Conservation (phyloP, 2,797 vertebrate species). For the Catamblyrhynchus diadema region DNA sequence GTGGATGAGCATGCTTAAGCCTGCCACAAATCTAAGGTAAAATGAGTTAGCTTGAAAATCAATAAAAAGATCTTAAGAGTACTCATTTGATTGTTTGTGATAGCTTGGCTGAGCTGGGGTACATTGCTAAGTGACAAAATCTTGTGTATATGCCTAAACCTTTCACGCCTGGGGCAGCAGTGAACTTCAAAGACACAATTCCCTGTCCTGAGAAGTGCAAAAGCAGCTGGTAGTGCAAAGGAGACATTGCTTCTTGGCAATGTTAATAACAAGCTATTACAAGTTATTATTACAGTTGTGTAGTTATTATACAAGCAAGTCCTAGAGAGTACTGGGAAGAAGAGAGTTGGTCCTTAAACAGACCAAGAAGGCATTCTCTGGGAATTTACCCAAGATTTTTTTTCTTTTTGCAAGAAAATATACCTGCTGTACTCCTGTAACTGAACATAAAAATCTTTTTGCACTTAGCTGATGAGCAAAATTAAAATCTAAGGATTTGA, state of each 20-base stretch:
- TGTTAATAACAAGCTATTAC: neutral
- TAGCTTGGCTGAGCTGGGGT: neutral
- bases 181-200: neutral
- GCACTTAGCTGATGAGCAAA: neutral
- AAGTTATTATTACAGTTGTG: neutral
- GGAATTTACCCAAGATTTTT: neutral
- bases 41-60: slow-evolving; percentile 35
- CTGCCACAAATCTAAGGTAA: slow-evolving; percentile 37
- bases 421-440: neutral
- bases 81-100: neutral
- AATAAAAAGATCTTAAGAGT: slow-evolving; percentile 24
- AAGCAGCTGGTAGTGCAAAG: rapidly evolving
- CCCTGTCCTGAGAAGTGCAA: neutral
- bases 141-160: neutral
- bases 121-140: neutral
- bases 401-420: neutral
- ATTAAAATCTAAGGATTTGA: neutral
- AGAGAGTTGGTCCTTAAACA: neutral
- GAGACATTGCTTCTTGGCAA: neutral
- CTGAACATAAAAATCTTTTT: neutral
- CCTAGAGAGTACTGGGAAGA: neutral
- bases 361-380: neutral
- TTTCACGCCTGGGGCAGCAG: neutral
- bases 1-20: neutral
- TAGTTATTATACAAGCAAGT: rapidly evolving